Conservation (phyloP, 1,140 invertebrate species). For the Laupala kohalensis region DNA sequence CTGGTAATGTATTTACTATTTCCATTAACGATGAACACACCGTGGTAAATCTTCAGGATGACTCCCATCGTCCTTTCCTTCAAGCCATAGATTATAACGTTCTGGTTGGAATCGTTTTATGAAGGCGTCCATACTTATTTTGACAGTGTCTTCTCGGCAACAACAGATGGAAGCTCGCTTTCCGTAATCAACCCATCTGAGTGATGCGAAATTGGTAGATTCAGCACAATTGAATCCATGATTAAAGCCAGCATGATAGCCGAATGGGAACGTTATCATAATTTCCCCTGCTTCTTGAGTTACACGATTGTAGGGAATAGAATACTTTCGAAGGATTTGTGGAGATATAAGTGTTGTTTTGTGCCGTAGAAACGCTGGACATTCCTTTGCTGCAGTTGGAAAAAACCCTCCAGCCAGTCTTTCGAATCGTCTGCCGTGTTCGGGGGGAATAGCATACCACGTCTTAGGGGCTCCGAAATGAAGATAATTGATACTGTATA, state of each 20-base stretch:
- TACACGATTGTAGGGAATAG: constrained; percentile 62
- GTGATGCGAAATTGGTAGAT: constrained; percentile 95
- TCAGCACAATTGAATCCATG: constrained; percentile 98
- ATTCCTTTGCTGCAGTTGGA: constrained; percentile 67
- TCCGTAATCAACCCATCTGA: constrained; percentile 96
- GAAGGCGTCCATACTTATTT: constrained; percentile 96
- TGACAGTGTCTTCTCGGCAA: constrained; percentile 81
- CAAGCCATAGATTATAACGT: constrained; percentile 65
- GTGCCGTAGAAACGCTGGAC: constrained; percentile 88
- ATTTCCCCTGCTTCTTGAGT: constrained; percentile 54
- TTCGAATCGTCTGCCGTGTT: constrained; percentile 85
- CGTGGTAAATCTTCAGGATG: constrained; percentile 82
- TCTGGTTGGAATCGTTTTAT: constrained; percentile 90
- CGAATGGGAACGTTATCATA: constrained; percentile 60
- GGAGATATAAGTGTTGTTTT: constrained; percentile 98
- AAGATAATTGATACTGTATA: constrained; percentile 97
- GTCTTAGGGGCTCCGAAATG: constrained; percentile 94
- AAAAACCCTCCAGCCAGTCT: constrained; percentile 85
- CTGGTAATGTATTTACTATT: no score
- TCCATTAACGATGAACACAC: no score
- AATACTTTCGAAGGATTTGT: constrained; percentile 80
- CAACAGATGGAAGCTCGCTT: constrained; percentile 76
- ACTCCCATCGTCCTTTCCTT: constrained; percentile 73
- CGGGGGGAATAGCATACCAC: constrained; percentile 93
- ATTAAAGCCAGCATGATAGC: constrained; percentile 78